Evolutionary conservation across 2,113 vertebrate genomes (phyloP), one percentile per base, ranked within the genome.

Genomic region (Chlamydotis undulata): DNA sequence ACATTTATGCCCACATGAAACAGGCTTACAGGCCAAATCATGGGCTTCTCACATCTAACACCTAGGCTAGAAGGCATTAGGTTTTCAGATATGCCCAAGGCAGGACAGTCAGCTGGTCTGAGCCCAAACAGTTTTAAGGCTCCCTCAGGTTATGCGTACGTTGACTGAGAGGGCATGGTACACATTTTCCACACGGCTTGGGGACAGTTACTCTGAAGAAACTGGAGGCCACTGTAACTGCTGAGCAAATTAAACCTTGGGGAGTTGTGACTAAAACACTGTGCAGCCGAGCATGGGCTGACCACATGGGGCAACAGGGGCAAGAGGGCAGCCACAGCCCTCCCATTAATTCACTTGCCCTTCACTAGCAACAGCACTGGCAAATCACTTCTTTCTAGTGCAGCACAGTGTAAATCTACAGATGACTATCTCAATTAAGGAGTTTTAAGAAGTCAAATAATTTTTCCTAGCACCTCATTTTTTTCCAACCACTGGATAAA

Each of bases 81-180:
- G n/a, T 33, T 87, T 52, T 47, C 82, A 87, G 49, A 18, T 10
- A n/a, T 14, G 21, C 35, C 52, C 49, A 68, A 52, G 49, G 47
- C 24, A 79, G 22, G 37, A 14, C 41, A 69, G 26, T 8, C 65
- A 57, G 49, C 7, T 76, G 37, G 16, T 7, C 14, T 57, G 61
- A 76, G 78, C 24, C 57, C 73, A 29, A 12, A 35, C 1, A 45
- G 25, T 53, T 76, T 73, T 11, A 18, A 47, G 78, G 26, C 22
- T 87, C 50, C 29, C 31, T 69, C 4, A 3, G 19, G 17, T 9
- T 69, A 35, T 31, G 37, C 3, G 1, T 35, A 23, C 1, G 0
- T 7, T 71, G 61, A n/a, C 35, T 0, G 1, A 70, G 50, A 79
- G 43, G 57, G 61, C 0, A 3, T 24, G 26, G 41, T 52, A 50